Evolutionary conservation across 2,888 invertebrate species (phyloP).

Genomic region (Amiota mariae): DNA sequence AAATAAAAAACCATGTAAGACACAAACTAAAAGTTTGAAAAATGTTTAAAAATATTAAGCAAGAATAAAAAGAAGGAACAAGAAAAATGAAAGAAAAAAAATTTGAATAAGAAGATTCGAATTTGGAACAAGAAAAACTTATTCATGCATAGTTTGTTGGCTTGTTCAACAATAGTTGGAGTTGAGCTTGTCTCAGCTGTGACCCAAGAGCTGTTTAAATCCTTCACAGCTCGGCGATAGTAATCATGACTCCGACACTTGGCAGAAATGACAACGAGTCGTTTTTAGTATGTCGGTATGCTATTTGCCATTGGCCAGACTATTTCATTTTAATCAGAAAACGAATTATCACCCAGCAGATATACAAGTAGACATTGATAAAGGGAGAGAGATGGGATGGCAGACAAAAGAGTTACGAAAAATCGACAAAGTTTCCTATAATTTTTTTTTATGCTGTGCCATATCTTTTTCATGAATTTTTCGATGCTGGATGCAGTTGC

Average conservation of each 20-base stretch:
- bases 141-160: constrained; percentile 31
- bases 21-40: constrained; percentile 44
- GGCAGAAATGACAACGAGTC: constrained; percentile 31
- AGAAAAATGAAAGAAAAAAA: constrained; percentile 33
- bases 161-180: neutral
- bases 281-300: constrained; percentile 11
- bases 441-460: constrained; percentile 34
- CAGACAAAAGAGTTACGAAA: neutral
- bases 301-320: too few species aligned
- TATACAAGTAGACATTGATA: constrained; percentile 28
- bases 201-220: constrained; percentile 48
- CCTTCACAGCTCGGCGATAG: constrained; percentile 42
- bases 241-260: constrained; percentile 53
- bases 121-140: constrained; percentile 32
- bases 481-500: constrained; percentile 1
- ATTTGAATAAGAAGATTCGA: constrained; percentile 49
- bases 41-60: constrained; percentile 55
- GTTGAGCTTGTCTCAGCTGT: constrained; percentile 35
- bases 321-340: constrained; percentile 38
- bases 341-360: constrained; percentile 54
- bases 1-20: constrained; percentile 27
- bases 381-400: neutral
- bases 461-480: neutral
- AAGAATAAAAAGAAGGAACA: constrained; percentile 29
- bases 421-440: too few species aligned